phyloP scores from a whole-genome alignment of 2,113 vertebrate genomes.

The Myanophis thanlyinensis region DNA sequence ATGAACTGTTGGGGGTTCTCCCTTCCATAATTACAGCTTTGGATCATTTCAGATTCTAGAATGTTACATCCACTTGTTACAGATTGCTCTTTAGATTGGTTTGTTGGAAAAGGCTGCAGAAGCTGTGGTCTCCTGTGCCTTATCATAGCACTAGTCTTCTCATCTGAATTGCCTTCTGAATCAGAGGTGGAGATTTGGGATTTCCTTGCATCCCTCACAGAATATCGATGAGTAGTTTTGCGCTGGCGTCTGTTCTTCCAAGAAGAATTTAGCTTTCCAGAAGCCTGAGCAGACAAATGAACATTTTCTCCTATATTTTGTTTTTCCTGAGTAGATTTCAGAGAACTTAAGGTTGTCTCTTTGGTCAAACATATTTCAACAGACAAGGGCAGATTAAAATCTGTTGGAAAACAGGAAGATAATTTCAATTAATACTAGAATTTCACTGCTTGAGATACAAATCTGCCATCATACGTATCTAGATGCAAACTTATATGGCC shows the following conservation, averaged over 20 bases:
- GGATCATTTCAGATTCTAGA: slow-evolving; percentile 30
- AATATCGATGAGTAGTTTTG: slow-evolving; percentile 82
- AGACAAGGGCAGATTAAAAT: slow-evolving; percentile 83
- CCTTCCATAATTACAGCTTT: background rate
- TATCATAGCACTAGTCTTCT: slow-evolving; percentile 64
- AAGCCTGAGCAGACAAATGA: slow-evolving; percentile 51
- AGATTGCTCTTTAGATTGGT: slow-evolving; percentile 63
- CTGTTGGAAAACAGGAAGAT: slow-evolving; percentile 66
- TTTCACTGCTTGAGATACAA: background rate
- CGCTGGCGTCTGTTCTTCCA: slow-evolving; percentile 76
- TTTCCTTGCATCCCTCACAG: slow-evolving; percentile 84
- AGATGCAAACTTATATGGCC: background rate
- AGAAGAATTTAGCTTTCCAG: slow-evolving; percentile 67
- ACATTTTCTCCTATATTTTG: slow-evolving; percentile 64
- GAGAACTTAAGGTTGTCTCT: slow-evolving; percentile 71
- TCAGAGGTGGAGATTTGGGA: slow-evolving; percentile 92
- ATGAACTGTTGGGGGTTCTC: slow-evolving; percentile 34
- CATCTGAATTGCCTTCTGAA: slow-evolving; percentile 87
- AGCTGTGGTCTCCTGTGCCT: slow-evolving; percentile 75
- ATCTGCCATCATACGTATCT: background rate
- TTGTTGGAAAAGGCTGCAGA: slow-evolving; percentile 69
- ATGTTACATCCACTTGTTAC: slow-evolving; percentile 51
- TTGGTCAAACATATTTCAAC: slow-evolving; percentile 77
- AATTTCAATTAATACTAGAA: background rate
- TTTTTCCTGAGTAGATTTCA: slow-evolving; percentile 82